Evolutionary conservation across 1,140 invertebrate genomes (phyloP).

Genomic region (Physella acuta): DNA sequence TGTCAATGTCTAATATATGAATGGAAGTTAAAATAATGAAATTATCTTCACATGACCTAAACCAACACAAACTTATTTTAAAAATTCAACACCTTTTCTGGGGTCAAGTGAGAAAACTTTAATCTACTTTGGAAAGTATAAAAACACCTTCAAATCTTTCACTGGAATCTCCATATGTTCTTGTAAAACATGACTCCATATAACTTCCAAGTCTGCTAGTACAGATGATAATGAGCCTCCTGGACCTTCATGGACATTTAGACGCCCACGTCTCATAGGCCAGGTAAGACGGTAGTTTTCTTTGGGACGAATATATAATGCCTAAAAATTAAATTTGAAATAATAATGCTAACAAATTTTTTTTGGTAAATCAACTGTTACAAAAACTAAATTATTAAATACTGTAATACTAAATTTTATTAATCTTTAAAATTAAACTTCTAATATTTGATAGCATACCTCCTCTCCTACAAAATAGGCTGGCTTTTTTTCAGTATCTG

Average conservation of each 20-base stretch:
- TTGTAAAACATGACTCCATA: constrained; percentile 81
- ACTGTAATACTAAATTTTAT: no score
- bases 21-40: no score
- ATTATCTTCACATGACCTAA: no score
- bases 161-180: constrained; percentile 75
- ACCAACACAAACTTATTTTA: no score
- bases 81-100: no score
- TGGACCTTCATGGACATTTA: constrained; percentile 79
- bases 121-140: no score
- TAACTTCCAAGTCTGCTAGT: constrained; percentile 80
- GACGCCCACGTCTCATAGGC: constrained; percentile 81
- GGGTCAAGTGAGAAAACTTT: no score
- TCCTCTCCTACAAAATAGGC: constrained; percentile 61
- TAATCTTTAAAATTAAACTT: no score
- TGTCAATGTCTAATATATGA: no score
- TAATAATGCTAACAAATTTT: no score
- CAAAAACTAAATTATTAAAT: no score
- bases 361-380: no score
- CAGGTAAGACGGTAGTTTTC: constrained; percentile 80
- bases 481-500: constrained; percentile 46
- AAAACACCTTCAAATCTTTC: constrained; percentile 73
- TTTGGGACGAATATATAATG: constrained; percentile 72
- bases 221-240: constrained; percentile 83
- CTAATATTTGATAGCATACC: constrained; percentile 39
- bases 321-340: constrained; percentile 49